phyloP scores from a whole-genome alignment of 2,888 invertebrate genomes.

The Oscheius myriophilus region DNA sequence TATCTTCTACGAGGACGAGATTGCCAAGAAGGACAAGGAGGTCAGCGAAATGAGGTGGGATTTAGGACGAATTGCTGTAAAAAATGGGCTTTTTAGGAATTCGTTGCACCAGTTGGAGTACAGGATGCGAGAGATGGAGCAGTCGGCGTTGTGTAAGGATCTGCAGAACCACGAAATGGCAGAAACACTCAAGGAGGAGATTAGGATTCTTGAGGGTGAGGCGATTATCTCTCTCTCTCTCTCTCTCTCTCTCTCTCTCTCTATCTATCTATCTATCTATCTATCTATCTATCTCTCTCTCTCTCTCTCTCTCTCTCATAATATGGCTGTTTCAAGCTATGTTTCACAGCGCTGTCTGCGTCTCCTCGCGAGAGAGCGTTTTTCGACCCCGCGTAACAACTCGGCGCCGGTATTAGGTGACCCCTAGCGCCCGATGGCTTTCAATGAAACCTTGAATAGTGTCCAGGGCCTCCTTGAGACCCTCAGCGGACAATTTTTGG shows the following conservation, averaged over 20 bases:
- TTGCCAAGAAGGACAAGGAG: slow-evolving; percentile 82
- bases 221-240: neutral
- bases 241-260: neutral
- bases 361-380: too few relatives aligned
- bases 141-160: slow-evolving; percentile 69
- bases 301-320: too few relatives aligned
- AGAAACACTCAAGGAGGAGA: slow-evolving; percentile 75
- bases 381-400: too few relatives aligned
- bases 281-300: too few relatives aligned
- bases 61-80: neutral
- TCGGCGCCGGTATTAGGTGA: too few relatives aligned
- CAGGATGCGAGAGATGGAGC: slow-evolving; percentile 75
- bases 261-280: neutral
- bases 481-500: too few relatives aligned
- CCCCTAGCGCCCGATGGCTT: too few relatives aligned
- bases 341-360: too few relatives aligned
- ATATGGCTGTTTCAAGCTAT: slow-evolving; percentile 40
- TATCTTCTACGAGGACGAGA: slow-evolving; percentile 72
- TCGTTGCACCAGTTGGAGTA: slow-evolving; percentile 78
- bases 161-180: slow-evolving; percentile 75
- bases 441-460: too few relatives aligned
- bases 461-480: too few relatives aligned
- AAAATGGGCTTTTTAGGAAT: slow-evolving; percentile 76
- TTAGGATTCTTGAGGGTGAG: slow-evolving; percentile 72
- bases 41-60: slow-evolving; percentile 69